Conservation (phyloP, 2,113 vertebrate genomes). For the Machaerirhynchus nigripectus region DNA sequence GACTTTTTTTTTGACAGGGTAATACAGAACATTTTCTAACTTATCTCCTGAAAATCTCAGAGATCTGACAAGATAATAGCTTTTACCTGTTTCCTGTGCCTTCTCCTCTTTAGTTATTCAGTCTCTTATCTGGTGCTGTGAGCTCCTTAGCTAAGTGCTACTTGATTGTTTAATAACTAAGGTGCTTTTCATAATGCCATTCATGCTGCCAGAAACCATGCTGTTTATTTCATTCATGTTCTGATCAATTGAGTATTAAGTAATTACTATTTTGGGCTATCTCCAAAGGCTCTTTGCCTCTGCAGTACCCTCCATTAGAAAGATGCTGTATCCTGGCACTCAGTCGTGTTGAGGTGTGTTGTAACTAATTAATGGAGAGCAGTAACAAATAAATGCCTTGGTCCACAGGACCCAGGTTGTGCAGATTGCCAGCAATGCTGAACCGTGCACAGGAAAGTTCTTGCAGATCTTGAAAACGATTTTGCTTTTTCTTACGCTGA, state of each 20-base stretch:
- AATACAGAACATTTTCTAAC: constrained; percentile 59
- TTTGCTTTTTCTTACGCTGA: not conserved
- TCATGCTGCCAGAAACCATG: constrained; percentile 33
- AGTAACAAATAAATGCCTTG: not conserved
- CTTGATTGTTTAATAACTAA: constrained; percentile 65
- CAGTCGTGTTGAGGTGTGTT: not conserved
- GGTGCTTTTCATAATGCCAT: constrained; percentile 50
- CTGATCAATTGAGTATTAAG: constrained; percentile 54
- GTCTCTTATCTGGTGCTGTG: constrained; percentile 44
- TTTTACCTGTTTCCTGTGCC: constrained; percentile 36
- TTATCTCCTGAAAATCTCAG: constrained; percentile 55
- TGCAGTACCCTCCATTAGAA: constrained; percentile 1
- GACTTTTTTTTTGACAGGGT: constrained; percentile 46
- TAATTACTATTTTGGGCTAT: constrained; percentile 51
- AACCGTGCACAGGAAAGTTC: not conserved
- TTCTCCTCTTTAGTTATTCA: constrained; percentile 61
- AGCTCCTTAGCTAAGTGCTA: constrained; percentile 59
- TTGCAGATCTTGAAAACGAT: not conserved
- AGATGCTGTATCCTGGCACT: not conserved
- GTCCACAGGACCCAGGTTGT: not conserved
- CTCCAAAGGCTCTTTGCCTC: constrained; percentile 34
- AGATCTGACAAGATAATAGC: constrained; percentile 64
- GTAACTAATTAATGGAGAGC: constrained; percentile 11
- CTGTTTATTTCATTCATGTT: constrained; percentile 56
- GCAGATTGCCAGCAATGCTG: not conserved